Percentiles rank a stretch among this genome's conserved stretches.
Conservation (phyloP, 2,797 vertebrate genomes). For the Gallirallus australis region DNA sequence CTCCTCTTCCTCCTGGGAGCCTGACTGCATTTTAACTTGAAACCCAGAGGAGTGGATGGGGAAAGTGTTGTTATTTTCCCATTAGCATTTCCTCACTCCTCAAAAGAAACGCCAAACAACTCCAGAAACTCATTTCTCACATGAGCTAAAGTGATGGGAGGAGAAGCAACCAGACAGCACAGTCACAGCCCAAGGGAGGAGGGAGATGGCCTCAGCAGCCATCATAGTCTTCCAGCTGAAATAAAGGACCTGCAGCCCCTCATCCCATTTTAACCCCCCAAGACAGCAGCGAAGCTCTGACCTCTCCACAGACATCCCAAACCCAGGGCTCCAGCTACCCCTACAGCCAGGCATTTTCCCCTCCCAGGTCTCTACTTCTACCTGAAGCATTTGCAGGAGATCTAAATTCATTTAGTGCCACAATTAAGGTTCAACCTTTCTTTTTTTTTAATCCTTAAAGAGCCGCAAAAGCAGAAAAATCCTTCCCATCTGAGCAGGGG, state of each 20-base stretch:
- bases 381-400: background rate
- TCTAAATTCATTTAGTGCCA: background rate
- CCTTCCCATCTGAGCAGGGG: background rate
- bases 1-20: background rate
- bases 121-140: background rate
- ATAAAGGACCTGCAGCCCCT: background rate
- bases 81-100: background rate
- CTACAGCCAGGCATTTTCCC: background rate
- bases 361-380: background rate
- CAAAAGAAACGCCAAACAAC: background rate
- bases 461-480: slow-evolving; percentile 36
- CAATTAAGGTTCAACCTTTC: background rate
- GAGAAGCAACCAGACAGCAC: background rate
- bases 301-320: background rate
- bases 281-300: background rate
- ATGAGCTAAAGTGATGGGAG: background rate
- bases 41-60: background rate
- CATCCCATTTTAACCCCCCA: background rate
- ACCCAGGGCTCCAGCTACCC: background rate
- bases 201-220: background rate
- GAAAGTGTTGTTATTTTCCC: background rate
- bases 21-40: background rate
- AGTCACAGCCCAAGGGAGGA: background rate
- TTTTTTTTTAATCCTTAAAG: background rate
- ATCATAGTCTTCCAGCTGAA: background rate